Conservation (phyloP, 2,113 vertebrate genomes). For the Cyanistes caeruleus region DNA sequence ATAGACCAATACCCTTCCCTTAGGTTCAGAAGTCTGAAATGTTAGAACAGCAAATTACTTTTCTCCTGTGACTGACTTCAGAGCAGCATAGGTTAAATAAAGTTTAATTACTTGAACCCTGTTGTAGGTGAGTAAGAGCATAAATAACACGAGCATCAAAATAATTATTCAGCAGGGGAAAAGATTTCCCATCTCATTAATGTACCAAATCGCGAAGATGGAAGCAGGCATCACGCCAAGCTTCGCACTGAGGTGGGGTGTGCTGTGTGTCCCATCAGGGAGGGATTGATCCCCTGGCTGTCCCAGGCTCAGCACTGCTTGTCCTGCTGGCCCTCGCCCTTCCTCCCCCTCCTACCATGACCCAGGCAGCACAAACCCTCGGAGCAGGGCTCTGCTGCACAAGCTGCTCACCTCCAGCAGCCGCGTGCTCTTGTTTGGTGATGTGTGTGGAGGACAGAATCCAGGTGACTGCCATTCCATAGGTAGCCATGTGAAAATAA, state of each 20-base stretch:
- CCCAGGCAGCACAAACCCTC: background rate
- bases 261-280: rapidly evolving
- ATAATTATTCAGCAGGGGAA: background rate
- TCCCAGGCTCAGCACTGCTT: background rate
- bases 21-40: background rate
- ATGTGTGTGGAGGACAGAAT: background rate
- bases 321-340: rapidly evolving
- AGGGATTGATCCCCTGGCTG: background rate
- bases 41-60: background rate
- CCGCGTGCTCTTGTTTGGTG: rapidly evolving
- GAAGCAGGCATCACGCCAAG: rapidly evolving
- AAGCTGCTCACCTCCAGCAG: rapidly evolving
- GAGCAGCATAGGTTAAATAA: background rate
- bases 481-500: background rate
- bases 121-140: background rate
- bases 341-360: background rate
- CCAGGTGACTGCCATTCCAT: background rate
- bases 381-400: rapidly evolving
- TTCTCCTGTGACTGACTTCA: background rate
- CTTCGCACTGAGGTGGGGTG: rapidly evolving
- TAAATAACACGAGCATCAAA: background rate
- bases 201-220: rapidly evolving
- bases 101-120: background rate
- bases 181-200: background rate
- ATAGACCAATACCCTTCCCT: background rate